A percentile compares a stretch with the other conserved stretches of the same genome.
Evolutionary conservation across 2,888 invertebrate species (phyloP).

Genomic region (Helleia helle): DNA sequence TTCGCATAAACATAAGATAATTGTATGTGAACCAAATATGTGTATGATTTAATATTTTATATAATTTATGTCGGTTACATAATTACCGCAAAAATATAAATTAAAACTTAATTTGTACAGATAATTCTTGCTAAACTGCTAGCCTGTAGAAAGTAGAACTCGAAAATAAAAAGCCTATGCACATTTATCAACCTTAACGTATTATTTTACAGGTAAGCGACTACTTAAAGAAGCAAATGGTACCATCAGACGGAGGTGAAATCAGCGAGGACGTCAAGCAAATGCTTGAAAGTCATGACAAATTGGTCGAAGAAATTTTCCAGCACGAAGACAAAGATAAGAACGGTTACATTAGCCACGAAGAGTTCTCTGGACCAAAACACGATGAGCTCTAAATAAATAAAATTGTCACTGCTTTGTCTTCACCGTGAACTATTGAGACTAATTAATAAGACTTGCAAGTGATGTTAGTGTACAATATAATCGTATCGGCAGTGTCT

Average conservation of each 20-base stretch:
- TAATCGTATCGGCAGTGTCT: too few species aligned
- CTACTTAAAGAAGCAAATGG: slow-evolving; percentile 94
- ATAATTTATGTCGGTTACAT: too few species aligned
- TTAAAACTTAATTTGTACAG: too few species aligned
- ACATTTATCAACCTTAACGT: too few species aligned
- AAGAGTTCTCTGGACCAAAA: slow-evolving; percentile 97
- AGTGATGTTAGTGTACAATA: slow-evolving; percentile 14
- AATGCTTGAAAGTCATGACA: slow-evolving; percentile 91
- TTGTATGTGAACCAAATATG: too few species aligned
- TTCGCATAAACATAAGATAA: too few species aligned
- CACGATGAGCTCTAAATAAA: slow-evolving; percentile 92
- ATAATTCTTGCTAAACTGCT: too few species aligned
- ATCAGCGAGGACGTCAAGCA: slow-evolving; percentile 85
- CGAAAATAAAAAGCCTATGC: too few species aligned
- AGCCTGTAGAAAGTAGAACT: too few species aligned
- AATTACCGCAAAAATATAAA: too few species aligned
- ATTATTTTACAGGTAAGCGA: slow-evolving; percentile 82
- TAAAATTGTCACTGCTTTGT: not conserved
- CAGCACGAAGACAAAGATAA: slow-evolving; percentile 97
- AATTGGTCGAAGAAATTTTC: slow-evolving; percentile 96
- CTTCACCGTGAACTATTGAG: not conserved
- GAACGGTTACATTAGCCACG: slow-evolving; percentile 96
- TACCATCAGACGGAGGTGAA: slow-evolving; percentile 83
- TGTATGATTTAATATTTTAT: too few species aligned
- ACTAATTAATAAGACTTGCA: slow-evolving; percentile 13